phyloP scores from a whole-genome alignment of 2,888 invertebrate genomes.

The Lagria hirta region DNA sequence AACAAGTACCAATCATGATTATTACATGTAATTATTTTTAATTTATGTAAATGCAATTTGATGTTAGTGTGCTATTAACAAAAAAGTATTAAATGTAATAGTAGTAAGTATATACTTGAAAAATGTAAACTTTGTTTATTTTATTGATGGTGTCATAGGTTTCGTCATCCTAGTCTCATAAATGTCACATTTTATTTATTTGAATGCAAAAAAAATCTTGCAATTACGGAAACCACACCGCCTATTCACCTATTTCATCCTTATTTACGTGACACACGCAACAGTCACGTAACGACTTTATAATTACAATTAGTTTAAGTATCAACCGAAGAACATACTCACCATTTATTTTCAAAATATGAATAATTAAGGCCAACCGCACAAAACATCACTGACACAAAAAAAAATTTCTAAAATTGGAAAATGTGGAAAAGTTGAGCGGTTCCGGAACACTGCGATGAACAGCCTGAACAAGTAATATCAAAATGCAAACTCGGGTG shows the following conservation, averaged over 20 bases:
- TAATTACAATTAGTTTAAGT: slow-evolving; percentile 2
- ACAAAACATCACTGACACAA: slow-evolving; percentile 1
- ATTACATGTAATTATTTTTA: no score
- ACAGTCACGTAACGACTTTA: slow-evolving; percentile 8
- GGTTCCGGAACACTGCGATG: slow-evolving; percentile 15
- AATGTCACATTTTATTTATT: no score
- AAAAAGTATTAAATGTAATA: no score
- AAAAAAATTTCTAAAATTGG: slow-evolving; percentile 2
- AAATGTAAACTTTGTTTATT: no score
- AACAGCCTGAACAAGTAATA: slow-evolving; percentile 13
- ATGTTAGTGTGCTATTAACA: no score
- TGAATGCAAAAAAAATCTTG: slow-evolving; percentile 3
- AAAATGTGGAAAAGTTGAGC: slow-evolving; percentile 5
- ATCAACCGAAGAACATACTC: slow-evolving; percentile 6
- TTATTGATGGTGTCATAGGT: no score
- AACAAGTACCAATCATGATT: no score
- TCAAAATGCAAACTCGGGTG: slow-evolving; percentile 25
- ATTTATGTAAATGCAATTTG: no score
- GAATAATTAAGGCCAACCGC: not conserved
- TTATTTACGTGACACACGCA: slow-evolving; percentile 6
- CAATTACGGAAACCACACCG: slow-evolving; percentile 1
- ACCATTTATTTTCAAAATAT: slow-evolving; percentile 4
- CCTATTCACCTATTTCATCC: slow-evolving; percentile 1
- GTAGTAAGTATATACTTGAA: no score
- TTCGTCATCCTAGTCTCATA: no score